Base-by-base conservation (phyloP, 2,797 vertebrate species). In the Adelosebastes latens region DNA sequence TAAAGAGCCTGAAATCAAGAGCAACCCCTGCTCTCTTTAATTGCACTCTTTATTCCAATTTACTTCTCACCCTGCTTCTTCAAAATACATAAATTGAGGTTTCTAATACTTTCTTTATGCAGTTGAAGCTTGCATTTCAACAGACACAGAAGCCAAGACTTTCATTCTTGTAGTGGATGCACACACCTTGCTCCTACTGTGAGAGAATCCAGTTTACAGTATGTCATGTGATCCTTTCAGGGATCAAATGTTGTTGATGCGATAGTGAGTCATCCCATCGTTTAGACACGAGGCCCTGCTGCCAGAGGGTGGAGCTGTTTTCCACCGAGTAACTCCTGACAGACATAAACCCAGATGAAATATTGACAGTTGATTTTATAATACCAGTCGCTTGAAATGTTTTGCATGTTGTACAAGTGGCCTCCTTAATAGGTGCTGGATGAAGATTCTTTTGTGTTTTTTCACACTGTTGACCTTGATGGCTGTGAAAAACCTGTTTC, bases 281-380 rank as follows among this genome's bases (percentile, higher is more conserved):
- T 36, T 32, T 39, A 14, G 8, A 34, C n/a, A 36, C 0, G 0
- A 77, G 6, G n/a, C 27, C 18, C 58, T 72, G 29, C 34, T 58
- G 18, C 89, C 89, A 75, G 52, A 73, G 29, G 88, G 60, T 83
- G 81, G 85, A 55, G 85, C 77, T 79, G 68, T 87, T 75, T 24
- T 46, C 73, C 68, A 59, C 16, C 18, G 8, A 63, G 20, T 70
- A 3, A 27, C 36, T 32, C 16, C 39, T 49, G 34, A 59, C 16
- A 18, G 11, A 56, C 25, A 29, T 12, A 18, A 14, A 18, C 13
- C 25, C 11, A 52, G 32, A 25, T 25, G 4, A 27, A 24, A 31
- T 1, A 32, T 2, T 24, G 20, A 10, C n/a, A 27, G 16, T 14
- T 46, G 16, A 49, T n/a, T 8, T 22, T 27, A 11, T 34, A 5